Evolutionary conservation across 2,113 vertebrate species (phyloP).

Genomic region (Craseonycteris thonglongyai): DNA sequence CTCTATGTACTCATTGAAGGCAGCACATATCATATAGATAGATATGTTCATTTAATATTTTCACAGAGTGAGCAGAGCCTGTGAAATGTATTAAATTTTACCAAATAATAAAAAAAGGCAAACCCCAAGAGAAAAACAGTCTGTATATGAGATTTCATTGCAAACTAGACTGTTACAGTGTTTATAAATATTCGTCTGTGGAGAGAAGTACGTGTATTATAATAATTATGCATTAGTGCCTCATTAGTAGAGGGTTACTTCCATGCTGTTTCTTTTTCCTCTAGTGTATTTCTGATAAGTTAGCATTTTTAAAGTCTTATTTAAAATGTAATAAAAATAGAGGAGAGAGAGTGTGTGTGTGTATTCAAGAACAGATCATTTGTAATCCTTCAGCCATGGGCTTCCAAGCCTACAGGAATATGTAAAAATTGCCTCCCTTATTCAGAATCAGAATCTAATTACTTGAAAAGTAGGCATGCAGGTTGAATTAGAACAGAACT

Average conservation of each 20-base stretch:
- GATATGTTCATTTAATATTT: constrained; percentile 58
- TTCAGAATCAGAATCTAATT: constrained; percentile 5
- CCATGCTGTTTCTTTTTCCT: constrained; percentile 77
- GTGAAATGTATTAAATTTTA: constrained; percentile 71
- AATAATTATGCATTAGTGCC: constrained; percentile 85
- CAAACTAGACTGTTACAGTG: constrained; percentile 75
- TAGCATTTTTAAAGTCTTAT: constrained; percentile 78
- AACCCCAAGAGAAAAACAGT: constrained; percentile 77
- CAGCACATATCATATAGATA: neutral
- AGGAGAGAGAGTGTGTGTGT: neutral
- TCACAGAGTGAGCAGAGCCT: constrained; percentile 49
- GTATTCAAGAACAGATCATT: constrained; percentile 46
- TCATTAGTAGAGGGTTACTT: constrained; percentile 84
- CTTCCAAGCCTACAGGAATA: constrained; percentile 2
- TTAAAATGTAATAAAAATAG: constrained; percentile 73
- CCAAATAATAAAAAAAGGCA: constrained; percentile 67
- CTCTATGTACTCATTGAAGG: constrained; percentile 33
- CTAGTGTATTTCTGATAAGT: constrained; percentile 82
- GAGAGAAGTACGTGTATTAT: constrained; percentile 80
- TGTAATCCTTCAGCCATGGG: constrained; percentile 61
- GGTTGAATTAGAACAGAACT: neutral
- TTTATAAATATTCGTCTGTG: constrained; percentile 84
- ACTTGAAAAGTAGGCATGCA: neutral
- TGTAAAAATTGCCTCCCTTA: neutral
- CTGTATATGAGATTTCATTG: constrained; percentile 69